Conservation (phyloP, 2,797 vertebrate genomes). For the Phalloptychus januarius region DNA sequence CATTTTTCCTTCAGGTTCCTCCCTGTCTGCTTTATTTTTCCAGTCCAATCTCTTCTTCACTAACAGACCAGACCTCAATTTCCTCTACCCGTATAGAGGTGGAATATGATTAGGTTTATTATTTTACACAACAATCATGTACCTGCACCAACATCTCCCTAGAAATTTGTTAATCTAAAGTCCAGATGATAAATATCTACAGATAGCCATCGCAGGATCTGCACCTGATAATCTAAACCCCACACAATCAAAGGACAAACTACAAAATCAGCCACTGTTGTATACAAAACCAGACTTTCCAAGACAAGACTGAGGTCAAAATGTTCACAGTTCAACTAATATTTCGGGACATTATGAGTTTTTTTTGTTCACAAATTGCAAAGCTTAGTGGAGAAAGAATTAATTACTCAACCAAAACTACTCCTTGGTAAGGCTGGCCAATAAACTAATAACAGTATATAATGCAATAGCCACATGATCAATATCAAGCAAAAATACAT, state of each 20-base stretch:
- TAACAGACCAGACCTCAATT: background rate
- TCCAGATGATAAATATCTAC: background rate
- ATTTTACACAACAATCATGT: background rate
- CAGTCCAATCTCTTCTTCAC: background rate
- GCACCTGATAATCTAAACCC: too few relatives aligned
- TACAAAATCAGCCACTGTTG: background rate
- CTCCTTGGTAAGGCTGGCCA: too few relatives aligned
- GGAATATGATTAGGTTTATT: background rate
- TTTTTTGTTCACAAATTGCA: too few relatives aligned
- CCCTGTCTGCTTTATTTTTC: background rate
- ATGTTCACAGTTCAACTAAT: too few relatives aligned
- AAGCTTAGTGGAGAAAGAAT: too few relatives aligned
- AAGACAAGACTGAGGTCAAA: too few relatives aligned
- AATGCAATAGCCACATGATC: too few relatives aligned
- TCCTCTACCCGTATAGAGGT: too few relatives aligned
- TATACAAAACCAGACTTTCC: background rate
- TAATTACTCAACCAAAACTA: too few relatives aligned
- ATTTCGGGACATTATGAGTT: too few relatives aligned
- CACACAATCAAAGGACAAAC: background rate
- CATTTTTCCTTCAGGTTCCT: background rate
- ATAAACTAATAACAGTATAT: too few relatives aligned
- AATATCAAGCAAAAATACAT: too few relatives aligned
- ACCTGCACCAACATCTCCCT: background rate
- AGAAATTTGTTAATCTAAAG: background rate
- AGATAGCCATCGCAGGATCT: background rate